Conservation (phyloP, 2,888 invertebrate genomes). For the Cosmorhoe ocellata region DNA sequence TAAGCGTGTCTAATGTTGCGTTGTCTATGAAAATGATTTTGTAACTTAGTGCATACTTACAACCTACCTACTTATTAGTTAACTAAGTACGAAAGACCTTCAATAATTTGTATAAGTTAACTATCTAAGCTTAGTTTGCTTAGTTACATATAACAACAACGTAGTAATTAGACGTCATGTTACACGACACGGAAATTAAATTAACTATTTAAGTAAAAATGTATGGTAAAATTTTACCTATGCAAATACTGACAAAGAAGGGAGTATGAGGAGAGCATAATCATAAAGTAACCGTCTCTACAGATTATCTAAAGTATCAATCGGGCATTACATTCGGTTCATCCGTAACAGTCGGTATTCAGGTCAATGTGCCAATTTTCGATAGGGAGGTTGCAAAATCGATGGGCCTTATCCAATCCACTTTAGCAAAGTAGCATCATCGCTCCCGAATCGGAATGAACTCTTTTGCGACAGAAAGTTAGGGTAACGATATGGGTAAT, state of each 20-base stretch:
- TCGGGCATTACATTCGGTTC: conserved; percentile 30
- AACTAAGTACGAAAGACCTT: no score
- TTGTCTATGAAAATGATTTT: conserved; percentile 5
- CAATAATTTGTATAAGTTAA: no score
- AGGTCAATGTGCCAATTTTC: conserved; percentile 53
- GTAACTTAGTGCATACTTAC: neutral
- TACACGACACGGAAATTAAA: no score
- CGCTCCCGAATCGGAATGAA: conserved; percentile 15
- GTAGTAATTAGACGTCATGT: no score
- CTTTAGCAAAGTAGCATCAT: conserved; percentile 38
- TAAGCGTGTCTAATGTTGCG: conserved; percentile 29
- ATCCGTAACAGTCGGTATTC: conserved; percentile 40
- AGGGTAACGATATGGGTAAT: neutral
- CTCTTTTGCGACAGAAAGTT: conserved; percentile 6
- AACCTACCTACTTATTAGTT: no score
- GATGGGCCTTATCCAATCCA: conserved; percentile 52
- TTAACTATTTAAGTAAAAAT: no score
- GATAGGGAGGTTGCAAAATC: conserved; percentile 53
- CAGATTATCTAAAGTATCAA: neutral
- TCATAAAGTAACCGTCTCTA: no score
- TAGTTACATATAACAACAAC: no score
- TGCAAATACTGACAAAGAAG: no score
- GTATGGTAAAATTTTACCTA: no score
- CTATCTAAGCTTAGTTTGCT: no score
- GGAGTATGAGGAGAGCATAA: no score